A percentile compares a stretch with the other conserved stretches of the same genome.
Conservation (phyloP, 2,888 invertebrate species). For the Metallyticus violacea region DNA sequence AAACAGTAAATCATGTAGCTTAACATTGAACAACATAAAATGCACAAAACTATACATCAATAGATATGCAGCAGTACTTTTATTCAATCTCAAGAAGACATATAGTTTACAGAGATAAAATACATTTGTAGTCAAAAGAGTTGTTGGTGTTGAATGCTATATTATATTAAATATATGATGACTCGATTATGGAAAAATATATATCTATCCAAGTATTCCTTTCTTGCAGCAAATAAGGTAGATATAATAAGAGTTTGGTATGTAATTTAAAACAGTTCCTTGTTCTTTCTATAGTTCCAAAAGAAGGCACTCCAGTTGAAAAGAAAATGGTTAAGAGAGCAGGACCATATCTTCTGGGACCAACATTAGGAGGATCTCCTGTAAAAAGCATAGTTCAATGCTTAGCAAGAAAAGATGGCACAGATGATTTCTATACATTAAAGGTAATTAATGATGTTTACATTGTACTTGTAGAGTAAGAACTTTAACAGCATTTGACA, state of each 20-base stretch:
- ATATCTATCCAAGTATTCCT: too few species aligned
- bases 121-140: too few species aligned
- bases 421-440: constrained; percentile 67
- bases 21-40: too few species aligned
- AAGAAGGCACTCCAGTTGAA: constrained; percentile 53
- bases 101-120: too few species aligned
- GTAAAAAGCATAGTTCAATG: constrained; percentile 75
- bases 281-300: constrained; percentile 43
- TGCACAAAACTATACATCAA: too few species aligned
- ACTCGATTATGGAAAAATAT: too few species aligned
- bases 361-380: constrained; percentile 68
- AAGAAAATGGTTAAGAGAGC: constrained; percentile 58
- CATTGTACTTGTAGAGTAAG: not conserved
- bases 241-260: not conserved
- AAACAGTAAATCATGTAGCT: too few species aligned
- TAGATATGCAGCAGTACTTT: too few species aligned
- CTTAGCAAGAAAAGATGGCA: constrained; percentile 66
- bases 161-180: too few species aligned
- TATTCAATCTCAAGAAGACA: too few species aligned
- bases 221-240: not conserved
- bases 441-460: constrained; percentile 51
- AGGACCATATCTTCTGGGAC: constrained; percentile 67
- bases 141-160: too few species aligned
- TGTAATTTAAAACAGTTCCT: too few species aligned
- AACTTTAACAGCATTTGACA: not conserved